Evolutionary conservation across 92 coral and sea anemone genomes (phyloP), one percentile per base, ranked within the genome.

Genomic region (Pocillopora grandis): DNA sequence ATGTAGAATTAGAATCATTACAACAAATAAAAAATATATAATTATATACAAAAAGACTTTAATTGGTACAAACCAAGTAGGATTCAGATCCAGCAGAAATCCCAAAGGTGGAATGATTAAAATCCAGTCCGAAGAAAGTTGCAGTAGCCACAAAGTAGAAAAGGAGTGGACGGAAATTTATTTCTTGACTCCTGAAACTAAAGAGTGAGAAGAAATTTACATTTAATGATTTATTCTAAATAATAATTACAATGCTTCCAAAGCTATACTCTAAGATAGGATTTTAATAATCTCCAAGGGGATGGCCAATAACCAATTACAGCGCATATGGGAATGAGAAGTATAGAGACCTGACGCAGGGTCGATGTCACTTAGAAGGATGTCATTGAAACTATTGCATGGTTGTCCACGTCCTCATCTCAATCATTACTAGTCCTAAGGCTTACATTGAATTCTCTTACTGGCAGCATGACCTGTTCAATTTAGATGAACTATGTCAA

Each of bases 51-150:
- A 1, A 48, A 78, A 19, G 16, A 36, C 2, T 12, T 12, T 10
- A 12, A 59, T 5, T 48, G 14, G n/a, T 10, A 76, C 88, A 58
- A 20, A 84, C 88, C 82, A n/a, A 59, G 58, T 76, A 84, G 4
- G 82, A 66, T 76, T 84, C 88, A 7, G 88, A 84, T n/a, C 88
- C 88, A 9, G 82, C 88, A 19, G 88, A 84, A 58, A 63, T 65
- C 0, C 76, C 88, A 76, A 55, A 66, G 12, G 65, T 16, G 33
- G 69, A 60, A 48, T 70, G 21, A 58, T 84, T 69, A 20, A 66
- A 58, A 76, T 84, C 88, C 83, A 84, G 20, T 56, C 60, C 66
- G 20, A 57, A 77, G 16, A 58, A 31, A 3, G 81, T 57, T 10
- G 66, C 82, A 76, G 59, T 48, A 18, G 83, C 88, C 0, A 84